Evolutionary conservation across 2,797 vertebrate genomes (phyloP).

Genomic region (Chanos chanos): DNA sequence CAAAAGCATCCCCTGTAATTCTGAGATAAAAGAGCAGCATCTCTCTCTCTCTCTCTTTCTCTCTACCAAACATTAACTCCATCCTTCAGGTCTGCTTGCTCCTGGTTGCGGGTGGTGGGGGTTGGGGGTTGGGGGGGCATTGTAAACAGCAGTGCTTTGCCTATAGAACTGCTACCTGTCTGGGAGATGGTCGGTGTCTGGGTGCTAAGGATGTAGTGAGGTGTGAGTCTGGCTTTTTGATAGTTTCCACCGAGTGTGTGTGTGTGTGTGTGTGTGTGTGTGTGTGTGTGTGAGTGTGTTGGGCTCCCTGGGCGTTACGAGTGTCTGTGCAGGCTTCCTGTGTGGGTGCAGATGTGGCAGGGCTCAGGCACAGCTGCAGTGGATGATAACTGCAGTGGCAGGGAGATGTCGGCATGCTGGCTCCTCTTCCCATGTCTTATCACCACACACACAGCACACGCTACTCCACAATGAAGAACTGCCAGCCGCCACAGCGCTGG

Average conservation of each 20-base stretch:
- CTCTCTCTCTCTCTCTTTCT: background rate
- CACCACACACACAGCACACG: slow-evolving; percentile 49
- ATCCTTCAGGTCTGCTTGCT: background rate
- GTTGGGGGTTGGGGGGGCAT: slow-evolving; percentile 1
- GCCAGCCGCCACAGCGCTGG: slow-evolving; percentile 56
- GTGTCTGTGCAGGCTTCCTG: slow-evolving; percentile 39
- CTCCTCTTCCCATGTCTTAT: slow-evolving; percentile 73
- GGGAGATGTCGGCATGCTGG: slow-evolving; percentile 73
- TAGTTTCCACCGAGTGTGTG: background rate
- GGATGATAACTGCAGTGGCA: slow-evolving; percentile 72
- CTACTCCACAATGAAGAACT: slow-evolving; percentile 64
- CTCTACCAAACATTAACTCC: background rate
- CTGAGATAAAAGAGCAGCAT: slow-evolving; percentile 68
- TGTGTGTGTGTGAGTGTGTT: background rate
- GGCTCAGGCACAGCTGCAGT: slow-evolving; percentile 75
- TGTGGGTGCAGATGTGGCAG: slow-evolving; percentile 74
- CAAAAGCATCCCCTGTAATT: slow-evolving; percentile 75
- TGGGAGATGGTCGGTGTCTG: slow-evolving; percentile 16
- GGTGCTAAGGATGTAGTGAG: slow-evolving; percentile 36
- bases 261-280: background rate
- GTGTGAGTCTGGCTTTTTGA: slow-evolving; percentile 38
- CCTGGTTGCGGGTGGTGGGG: background rate
- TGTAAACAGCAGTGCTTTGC: slow-evolving; percentile 27
- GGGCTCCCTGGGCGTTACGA: slow-evolving; percentile 1
- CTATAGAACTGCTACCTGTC: slow-evolving; percentile 35